A percentile compares a stretch with the other conserved stretches of the same genome.
These are phyloP conservation scores for Nycticryphes semicollaris DNA, from an alignment of 2,113 vertebrate genomes.

Conservation along the genomic window DNA sequence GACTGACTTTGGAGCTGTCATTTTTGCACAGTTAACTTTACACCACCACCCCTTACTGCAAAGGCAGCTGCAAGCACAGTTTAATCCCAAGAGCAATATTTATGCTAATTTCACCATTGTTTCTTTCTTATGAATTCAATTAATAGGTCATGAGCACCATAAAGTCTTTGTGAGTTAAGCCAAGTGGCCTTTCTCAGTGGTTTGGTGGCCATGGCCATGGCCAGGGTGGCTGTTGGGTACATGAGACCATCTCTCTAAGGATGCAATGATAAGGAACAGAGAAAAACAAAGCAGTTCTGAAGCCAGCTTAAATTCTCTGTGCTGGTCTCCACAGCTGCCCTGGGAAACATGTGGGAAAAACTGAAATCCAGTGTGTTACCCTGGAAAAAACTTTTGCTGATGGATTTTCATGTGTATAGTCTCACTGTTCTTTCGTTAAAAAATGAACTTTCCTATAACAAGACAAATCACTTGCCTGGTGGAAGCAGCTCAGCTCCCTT, in stretches of 20 bases:
- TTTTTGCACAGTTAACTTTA: neutral
- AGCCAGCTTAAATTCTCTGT: neutral
- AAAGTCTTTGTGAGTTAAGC: neutral
- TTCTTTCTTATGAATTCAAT: neutral
- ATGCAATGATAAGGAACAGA: neutral
- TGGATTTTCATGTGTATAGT: neutral
- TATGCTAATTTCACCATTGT: neutral
- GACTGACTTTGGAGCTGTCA: neutral
- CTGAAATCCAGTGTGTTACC: neutral
- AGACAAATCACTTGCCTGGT: neutral
- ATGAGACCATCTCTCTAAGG: neutral
- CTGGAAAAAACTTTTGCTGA: conserved; percentile 11
- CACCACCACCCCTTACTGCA: neutral
- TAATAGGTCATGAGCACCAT: neutral
- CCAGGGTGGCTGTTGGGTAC: fast-evolving
- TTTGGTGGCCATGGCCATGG: neutral
- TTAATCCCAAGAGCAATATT: neutral
- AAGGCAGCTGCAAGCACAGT: neutral
- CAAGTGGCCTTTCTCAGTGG: neutral
- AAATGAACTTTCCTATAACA: neutral
- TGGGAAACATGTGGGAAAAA: neutral
- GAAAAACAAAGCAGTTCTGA: neutral
- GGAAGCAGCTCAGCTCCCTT: neutral
- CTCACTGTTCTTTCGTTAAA: neutral
- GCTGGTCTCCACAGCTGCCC: neutral